A percentile compares a stretch with the other conserved stretches of the same genome.
Evolutionary conservation across 2,113 vertebrate species (phyloP).

Genomic region (Proterorhinus semilunaris): DNA sequence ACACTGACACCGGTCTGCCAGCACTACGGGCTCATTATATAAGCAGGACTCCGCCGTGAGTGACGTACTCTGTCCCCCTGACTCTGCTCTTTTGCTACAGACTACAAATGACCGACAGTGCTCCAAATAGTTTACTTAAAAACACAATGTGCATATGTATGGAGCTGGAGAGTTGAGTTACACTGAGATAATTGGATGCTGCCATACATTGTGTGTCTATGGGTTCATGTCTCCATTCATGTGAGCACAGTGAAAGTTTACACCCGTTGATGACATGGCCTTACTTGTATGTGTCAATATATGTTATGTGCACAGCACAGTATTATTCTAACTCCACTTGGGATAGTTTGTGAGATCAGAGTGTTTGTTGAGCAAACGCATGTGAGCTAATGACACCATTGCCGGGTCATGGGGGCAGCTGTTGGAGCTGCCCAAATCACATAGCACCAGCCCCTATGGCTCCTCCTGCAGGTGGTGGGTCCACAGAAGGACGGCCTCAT

Average conservation of each 20-base stretch:
- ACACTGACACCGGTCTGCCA: background rate
- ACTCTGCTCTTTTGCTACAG: conserved; percentile 2
- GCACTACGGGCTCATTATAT: conserved; percentile 15
- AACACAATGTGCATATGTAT: background rate
- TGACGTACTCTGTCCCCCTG: conserved; percentile 4
- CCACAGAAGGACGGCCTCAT: too few relatives aligned
- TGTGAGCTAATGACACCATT: too few relatives aligned
- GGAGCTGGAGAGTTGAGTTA: background rate
- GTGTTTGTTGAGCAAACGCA: too few relatives aligned
- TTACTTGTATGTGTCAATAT: background rate
- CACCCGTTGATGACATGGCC: background rate
- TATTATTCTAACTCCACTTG: background rate
- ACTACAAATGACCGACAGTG: conserved; percentile 13
- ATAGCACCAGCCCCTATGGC: too few relatives aligned
- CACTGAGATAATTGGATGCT: background rate
- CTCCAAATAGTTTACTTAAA: background rate
- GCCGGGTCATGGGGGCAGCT: too few relatives aligned
- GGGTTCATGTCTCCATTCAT: background rate
- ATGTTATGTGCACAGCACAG: background rate
- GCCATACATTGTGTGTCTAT: background rate
- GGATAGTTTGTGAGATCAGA: background rate
- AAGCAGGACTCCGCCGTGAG: background rate
- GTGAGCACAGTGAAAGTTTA: background rate
- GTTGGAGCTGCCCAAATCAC: too few relatives aligned
- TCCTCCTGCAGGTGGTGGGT: too few relatives aligned